A percentile compares a stretch with the other conserved stretches of the same genome.
Conservation (phyloP, 2,888 invertebrate species). For the Polydrusus cervinus region DNA sequence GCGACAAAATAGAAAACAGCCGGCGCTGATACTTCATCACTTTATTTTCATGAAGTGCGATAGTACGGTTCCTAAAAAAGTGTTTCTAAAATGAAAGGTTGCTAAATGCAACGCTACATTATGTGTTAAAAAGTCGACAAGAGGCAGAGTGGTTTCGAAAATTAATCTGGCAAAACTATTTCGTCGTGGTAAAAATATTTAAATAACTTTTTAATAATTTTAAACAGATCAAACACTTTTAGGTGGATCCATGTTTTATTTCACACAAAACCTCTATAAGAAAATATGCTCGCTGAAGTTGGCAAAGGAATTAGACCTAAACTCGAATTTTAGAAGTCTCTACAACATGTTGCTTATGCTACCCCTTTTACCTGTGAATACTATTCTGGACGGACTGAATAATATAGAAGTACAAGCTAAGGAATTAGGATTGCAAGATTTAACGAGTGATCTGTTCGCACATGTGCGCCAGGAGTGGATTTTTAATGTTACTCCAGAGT, state of each 20-base stretch:
- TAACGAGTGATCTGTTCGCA: conserved; percentile 62
- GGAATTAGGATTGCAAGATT: conserved; percentile 60
- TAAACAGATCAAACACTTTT: neutral
- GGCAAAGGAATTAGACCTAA: conserved; percentile 65
- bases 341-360: conserved; percentile 69
- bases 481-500: conserved; percentile 65
- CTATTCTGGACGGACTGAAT: conserved; percentile 66
- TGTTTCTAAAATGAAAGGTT: too few relatives aligned
- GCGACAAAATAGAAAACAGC: too few relatives aligned
- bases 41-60: too few relatives aligned
- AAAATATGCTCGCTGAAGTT: conserved; percentile 66
- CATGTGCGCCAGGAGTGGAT: conserved; percentile 66
- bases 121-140: too few relatives aligned
- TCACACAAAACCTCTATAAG: conserved; percentile 68
- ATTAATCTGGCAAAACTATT: too few relatives aligned
- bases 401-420: conserved; percentile 66
- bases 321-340: conserved; percentile 66
- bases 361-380: conserved; percentile 68
- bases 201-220: too few relatives aligned
- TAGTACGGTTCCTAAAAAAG: too few relatives aligned
- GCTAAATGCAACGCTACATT: too few relatives aligned
- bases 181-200: too few relatives aligned
- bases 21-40: too few relatives aligned
- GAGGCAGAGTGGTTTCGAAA: too few relatives aligned
- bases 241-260: conserved; percentile 68